phyloP scores from a whole-genome alignment of 2,797 vertebrate species.

The Linurgus olivaceus region DNA sequence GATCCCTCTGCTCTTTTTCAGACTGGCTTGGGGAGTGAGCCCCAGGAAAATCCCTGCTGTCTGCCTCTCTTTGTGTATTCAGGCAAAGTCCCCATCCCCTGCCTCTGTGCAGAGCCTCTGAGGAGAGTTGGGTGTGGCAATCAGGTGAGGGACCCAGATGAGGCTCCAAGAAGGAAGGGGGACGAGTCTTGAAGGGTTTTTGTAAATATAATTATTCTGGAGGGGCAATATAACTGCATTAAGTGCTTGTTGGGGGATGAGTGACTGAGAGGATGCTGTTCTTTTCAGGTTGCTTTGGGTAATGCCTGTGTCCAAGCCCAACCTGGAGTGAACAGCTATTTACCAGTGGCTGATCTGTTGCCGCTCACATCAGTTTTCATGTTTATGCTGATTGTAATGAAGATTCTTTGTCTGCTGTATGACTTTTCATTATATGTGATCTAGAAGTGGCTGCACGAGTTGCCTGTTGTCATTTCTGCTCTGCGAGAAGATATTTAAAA shows the following conservation, averaged over 20 bases:
- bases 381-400: background rate
- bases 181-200: accelerated
- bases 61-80: background rate
- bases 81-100: background rate
- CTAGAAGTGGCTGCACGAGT: background rate
- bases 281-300: background rate
- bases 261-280: background rate
- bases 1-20: background rate
- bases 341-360: background rate
- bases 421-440: background rate
- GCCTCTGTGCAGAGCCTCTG: accelerated
- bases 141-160: background rate
- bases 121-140: background rate
- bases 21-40: background rate
- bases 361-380: background rate
- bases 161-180: background rate
- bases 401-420: background rate
- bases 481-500: background rate
- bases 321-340: background rate
- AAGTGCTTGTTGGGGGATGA: background rate
- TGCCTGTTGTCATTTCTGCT: background rate
- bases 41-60: background rate
- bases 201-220: background rate
- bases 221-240: background rate
- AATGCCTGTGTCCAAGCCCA: background rate